Base-by-base conservation (phyloP, 2,888 invertebrate genomes). In the Drosophila barbarae region DNA sequence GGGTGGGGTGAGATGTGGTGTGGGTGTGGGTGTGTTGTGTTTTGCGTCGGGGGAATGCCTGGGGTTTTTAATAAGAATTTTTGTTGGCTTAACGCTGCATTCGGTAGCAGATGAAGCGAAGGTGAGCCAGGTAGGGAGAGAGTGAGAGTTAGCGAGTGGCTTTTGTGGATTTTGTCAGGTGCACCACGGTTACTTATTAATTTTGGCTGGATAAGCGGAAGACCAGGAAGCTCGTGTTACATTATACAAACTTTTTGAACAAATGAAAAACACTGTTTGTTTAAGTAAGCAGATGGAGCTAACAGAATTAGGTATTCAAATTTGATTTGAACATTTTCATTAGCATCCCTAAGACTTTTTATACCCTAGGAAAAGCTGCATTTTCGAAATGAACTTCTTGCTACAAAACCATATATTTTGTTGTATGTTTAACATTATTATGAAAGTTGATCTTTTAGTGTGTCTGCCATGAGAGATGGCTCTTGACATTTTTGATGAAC, bases 1-100 rank as follows among this genome's bases (percentile, higher is more conserved):
- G 1, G 21, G 21, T n/a, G 21, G 21, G 21, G 21, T n/a, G n/a
- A 13, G 8, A 6, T 35, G n/a, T 28, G 36, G 15, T 18, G 39
- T 18, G 18, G 36, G 15, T 18, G 39, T 18, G 18, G 35, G 46
- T 23, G 21, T 12, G 32, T 38, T 38, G 26, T 51, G 36, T n/a
- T n/a, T 32, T 50, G 38, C 35, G 28, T 38, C 9, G 15, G 39
- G 38, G 26, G 34, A 44, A 41, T 18, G 32, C 59, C 56, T 51
- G 72, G 50, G 57, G 63, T 69, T 75, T 72, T 82, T 79, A 64
- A 67, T 70, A 67, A 69, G 69, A 72, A 65, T 60, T 70, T 51
- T 73, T 49, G 57, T 44, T 46, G 52, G 41, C 56, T 52, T 41
- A 51, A 47, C 58, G 30, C 34, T 56, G 65, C 52, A 7, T 49